phyloP scores from a whole-genome alignment of 2,888 invertebrate species.

The Caprella mutica region DNA sequence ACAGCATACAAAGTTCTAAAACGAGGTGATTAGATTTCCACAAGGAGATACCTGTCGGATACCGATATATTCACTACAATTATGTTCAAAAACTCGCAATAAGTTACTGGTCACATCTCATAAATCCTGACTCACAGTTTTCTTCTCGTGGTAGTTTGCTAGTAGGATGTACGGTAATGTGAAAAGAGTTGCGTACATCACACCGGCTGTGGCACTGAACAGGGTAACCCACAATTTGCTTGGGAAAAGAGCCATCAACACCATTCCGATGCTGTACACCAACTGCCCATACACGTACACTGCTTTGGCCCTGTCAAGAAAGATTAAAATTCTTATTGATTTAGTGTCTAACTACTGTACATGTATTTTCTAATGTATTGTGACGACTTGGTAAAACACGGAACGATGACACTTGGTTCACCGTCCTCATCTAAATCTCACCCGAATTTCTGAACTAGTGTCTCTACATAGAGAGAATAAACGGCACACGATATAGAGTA shows the following conservation, averaged over 20 bases:
- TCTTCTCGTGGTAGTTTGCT: constrained; percentile 85
- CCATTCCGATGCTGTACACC: constrained; percentile 79
- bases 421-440: too few species aligned
- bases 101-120: too few species aligned
- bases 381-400: too few species aligned
- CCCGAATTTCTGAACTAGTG: constrained; percentile 59
- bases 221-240: constrained; percentile 67
- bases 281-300: constrained; percentile 82
- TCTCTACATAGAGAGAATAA: constrained; percentile 80
- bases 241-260: constrained; percentile 64
- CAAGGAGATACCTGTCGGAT: too few species aligned
- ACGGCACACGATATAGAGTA: constrained; percentile 83
- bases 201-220: constrained; percentile 86
- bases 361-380: too few species aligned
- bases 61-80: too few species aligned
- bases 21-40: too few species aligned
- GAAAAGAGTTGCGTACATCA: constrained; percentile 94
- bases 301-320: constrained; percentile 58
- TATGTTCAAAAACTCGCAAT: too few species aligned
- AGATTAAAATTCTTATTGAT: too few species aligned
- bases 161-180: constrained; percentile 92
- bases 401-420: too few species aligned
- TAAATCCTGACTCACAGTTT: constrained; percentile 63
- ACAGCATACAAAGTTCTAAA: too few species aligned
- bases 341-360: too few species aligned